Evolutionary conservation across 2,888 invertebrate species (phyloP).

Genomic region (Lasioglossum villosulum): DNA sequence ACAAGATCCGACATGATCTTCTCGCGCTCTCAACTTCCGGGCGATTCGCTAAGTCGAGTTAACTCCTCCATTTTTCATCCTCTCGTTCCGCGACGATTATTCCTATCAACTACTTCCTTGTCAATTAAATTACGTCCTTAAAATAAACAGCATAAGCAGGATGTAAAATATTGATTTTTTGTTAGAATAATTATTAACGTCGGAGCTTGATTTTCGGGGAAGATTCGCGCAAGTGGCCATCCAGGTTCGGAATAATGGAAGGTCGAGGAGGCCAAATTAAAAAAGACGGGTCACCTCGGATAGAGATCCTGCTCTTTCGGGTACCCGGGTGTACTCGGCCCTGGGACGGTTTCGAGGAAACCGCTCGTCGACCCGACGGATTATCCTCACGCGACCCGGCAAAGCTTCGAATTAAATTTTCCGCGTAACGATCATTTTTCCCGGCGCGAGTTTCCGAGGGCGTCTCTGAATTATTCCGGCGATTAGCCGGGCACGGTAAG

Average conservation of each 20-base stretch:
- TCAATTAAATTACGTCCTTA: not conserved
- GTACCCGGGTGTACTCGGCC: not conserved
- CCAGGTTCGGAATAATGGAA: not conserved
- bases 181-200: no score
- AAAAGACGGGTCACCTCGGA: not conserved
- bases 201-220: not conserved
- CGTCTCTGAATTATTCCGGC: conserved; percentile 22
- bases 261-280: not conserved
- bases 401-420: conserved; percentile 33
- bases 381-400: conserved; percentile 9
- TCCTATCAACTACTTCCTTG: not conserved
- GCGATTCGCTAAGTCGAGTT: not conserved
- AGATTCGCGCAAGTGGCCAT: not conserved
- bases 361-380: not conserved
- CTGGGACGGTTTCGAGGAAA: not conserved
- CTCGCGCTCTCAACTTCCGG: not conserved
- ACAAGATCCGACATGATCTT: not conserved
- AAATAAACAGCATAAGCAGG: not conserved
- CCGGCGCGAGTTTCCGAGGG: not conserved
- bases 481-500: conserved; percentile 17
- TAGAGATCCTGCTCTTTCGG: not conserved
- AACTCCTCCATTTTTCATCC: not conserved
- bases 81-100: not conserved
- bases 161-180: not conserved
- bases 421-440: conserved; percentile 12